phyloP scores from a whole-genome alignment of 2,888 invertebrate species.

The Chydorus sphaericus region DNA sequence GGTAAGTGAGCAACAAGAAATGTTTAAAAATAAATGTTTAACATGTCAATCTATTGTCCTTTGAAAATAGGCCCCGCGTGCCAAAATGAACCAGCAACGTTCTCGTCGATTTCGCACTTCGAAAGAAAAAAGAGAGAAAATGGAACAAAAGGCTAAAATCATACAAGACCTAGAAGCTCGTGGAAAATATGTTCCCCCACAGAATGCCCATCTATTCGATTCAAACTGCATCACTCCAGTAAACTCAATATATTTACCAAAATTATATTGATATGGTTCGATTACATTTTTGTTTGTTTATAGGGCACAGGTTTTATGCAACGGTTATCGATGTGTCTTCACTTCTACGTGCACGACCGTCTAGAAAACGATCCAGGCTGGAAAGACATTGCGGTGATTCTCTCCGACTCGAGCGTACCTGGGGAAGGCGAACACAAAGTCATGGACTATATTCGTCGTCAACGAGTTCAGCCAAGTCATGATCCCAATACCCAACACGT shows the following conservation, averaged over 20 bases:
- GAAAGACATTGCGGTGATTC: constrained; percentile 80
- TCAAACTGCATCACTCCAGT: constrained; percentile 97
- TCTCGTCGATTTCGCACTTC: constrained; percentile 92
- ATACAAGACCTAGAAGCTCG: constrained; percentile 53
- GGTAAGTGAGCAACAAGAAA: no score
- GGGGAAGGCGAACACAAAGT: constrained; percentile 99
- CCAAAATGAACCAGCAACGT: constrained; percentile 99
- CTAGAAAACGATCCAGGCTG: constrained; percentile 90
- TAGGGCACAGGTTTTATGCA: constrained; percentile 96
- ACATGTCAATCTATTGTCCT: no score
- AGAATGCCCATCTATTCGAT: constrained; percentile 89
- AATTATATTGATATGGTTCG: no score
- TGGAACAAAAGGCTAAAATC: constrained; percentile 64
- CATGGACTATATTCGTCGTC: constrained; percentile 96
- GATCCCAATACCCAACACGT: constrained; percentile 97
- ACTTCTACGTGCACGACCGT: constrained; percentile 75
- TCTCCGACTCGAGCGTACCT: constrained; percentile 96
- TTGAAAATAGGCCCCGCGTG: constrained; percentile 87
- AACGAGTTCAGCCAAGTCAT: constrained; percentile 86
- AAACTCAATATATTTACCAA: no score
- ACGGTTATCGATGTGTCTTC: constrained; percentile 52
- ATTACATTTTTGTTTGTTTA: constrained; percentile 14
- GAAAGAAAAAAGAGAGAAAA: constrained; percentile 82
- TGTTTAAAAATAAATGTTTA: no score
- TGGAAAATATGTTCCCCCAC: constrained; percentile 63